Evolutionary conservation across 2,113 vertebrate species (phyloP).

Genomic region (Odocoileus hemionus): DNA sequence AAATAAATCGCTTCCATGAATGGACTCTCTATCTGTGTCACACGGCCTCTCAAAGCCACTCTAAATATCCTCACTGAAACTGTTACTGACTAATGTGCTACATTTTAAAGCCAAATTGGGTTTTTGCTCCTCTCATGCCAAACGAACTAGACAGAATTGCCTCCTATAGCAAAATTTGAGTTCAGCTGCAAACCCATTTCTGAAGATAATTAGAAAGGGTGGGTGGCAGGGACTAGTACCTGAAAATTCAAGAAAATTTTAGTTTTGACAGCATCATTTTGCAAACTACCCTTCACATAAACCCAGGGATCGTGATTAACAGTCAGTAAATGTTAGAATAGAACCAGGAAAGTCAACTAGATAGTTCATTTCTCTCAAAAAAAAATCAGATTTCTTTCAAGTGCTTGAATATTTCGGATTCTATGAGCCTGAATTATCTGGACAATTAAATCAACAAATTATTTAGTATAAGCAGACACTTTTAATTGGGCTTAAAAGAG

Average conservation of each 20-base stretch:
- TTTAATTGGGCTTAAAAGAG: not conserved
- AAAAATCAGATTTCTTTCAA: not conserved
- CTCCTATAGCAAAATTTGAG: slow-evolving; percentile 14
- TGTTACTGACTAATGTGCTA: slow-evolving; percentile 54
- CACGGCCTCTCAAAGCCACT: not conserved
- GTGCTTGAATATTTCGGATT: not conserved
- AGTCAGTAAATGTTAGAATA: not conserved
- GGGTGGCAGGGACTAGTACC: not conserved
- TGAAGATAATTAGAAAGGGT: not conserved
- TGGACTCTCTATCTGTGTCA: slow-evolving; percentile 10
- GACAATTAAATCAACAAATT: slow-evolving; percentile 20
- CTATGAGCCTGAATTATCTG: not conserved
- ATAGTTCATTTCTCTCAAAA: not conserved
- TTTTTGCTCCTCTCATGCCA: slow-evolving; percentile 54
- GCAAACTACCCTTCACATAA: not conserved
- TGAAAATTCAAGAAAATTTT: slow-evolving; percentile 15
- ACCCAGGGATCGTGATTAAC: not conserved
- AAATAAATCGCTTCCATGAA: slow-evolving; percentile 36
- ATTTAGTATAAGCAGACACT: not conserved
- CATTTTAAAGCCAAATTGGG: slow-evolving; percentile 62
- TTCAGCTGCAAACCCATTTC: not conserved
- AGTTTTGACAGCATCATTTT: not conserved
- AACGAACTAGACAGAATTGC: slow-evolving; percentile 26
- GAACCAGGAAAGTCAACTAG: not conserved
- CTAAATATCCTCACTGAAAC: slow-evolving; percentile 56